Percentiles rank a stretch among this genome's conserved stretches.
Conservation (phyloP, 2,113 vertebrate species). For the Neoarius graeffei region DNA sequence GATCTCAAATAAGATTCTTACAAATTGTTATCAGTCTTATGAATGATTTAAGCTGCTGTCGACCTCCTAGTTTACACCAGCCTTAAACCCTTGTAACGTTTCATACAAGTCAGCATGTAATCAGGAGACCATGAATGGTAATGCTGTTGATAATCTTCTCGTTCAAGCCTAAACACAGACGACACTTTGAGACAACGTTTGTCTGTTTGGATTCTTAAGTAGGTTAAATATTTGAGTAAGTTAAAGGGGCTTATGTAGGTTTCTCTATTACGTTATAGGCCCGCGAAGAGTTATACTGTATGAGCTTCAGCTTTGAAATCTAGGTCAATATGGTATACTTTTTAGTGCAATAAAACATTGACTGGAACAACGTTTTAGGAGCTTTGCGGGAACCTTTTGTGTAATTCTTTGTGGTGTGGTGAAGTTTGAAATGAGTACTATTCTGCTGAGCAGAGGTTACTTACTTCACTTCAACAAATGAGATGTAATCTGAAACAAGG, state of each 20-base stretch:
- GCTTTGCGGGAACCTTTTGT: neutral
- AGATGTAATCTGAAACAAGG: constrained; percentile 34
- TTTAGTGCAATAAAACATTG: neutral
- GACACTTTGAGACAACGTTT: neutral
- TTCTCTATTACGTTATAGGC: constrained; percentile 27
- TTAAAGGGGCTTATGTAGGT: constrained; percentile 15
- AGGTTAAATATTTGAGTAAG: constrained; percentile 19
- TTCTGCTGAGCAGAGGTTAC: constrained; percentile 1
- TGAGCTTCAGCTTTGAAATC: neutral
- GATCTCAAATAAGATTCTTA: neutral
- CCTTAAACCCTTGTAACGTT: neutral
- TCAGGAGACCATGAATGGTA: neutral
- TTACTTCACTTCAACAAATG: constrained; percentile 19
- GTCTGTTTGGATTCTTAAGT: constrained; percentile 18
- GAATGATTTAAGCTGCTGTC: neutral
- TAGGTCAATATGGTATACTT: constrained; percentile 8
- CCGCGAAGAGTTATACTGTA: constrained; percentile 2
- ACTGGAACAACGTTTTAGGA: neutral
- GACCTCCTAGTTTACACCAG: neutral
- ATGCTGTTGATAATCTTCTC: neutral
- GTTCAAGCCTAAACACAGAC: neutral
- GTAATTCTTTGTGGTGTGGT: neutral
- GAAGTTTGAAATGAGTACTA: neutral
- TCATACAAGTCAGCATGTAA: neutral
- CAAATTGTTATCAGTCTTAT: neutral